Evolutionary conservation across 2,888 invertebrate genomes (phyloP), one percentile per base, ranked within the genome.

Genomic region (Pristionchus exspectatus): DNA sequence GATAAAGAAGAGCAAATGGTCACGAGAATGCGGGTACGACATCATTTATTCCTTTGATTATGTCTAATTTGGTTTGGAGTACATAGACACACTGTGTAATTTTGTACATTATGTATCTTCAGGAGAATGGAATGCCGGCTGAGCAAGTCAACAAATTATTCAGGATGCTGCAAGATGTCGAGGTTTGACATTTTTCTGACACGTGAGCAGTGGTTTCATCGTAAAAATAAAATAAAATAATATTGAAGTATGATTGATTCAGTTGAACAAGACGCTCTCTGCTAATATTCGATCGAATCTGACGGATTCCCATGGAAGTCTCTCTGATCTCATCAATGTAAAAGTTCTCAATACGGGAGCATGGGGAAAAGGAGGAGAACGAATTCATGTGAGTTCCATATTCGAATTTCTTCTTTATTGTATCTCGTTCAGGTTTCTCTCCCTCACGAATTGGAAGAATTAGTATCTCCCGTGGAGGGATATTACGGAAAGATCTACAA

Each of bases 1-100:
- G 99, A 99, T 95, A 98, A 99, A 95, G 99, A 99, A 96, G 99
- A 99, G 96, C 98, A 98, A 95, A 99, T 99, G 97, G 98, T 99
- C 0, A 98, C 98, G 95, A 98, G 98, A 98, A 94, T 96, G 74
- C 95, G 96, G 94, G 96, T 86, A n/a, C 7, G 66, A 3, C 4
- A 27, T n/a, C 2, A 9, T 50, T 50, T 50, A 10, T 50, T 27
- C 30, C 0, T 30, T 12, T 3, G 4, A 69, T 69, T 12, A 7
- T 69, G n/a, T 14, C 14, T n/a, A n/a, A 12, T 69, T 69, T n/a
- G 4, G 3, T 44, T 44, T 44, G 44, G 9, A 9, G 44, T 44
- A 9, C 44, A 44, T 50, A 7, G 44, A 12, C 3, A 12, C 0
- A 50, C 12, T 30, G 16, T 69, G 2, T 2, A n/a, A 30, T 74